phyloP scores from a whole-genome alignment of 2,113 vertebrate genomes.

The Penelope pileata region DNA sequence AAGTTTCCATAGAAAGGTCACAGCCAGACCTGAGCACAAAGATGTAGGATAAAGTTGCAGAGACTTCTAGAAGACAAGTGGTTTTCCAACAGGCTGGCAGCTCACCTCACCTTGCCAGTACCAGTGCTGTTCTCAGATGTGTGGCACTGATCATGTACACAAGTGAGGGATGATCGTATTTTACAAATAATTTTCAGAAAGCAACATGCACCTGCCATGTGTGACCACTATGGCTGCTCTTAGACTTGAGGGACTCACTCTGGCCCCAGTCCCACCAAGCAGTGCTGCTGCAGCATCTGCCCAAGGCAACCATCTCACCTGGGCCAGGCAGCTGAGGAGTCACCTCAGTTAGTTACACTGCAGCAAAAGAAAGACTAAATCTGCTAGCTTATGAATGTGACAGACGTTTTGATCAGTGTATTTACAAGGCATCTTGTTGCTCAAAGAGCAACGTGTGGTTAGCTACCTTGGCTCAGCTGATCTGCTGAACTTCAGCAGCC shows the following conservation, averaged over 20 bases:
- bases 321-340: neutral
- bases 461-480: neutral
- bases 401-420: neutral
- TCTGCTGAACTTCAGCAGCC: neutral
- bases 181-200: neutral
- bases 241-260: neutral
- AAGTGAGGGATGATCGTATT: fast-evolving
- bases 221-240: neutral
- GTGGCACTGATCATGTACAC: fast-evolving
- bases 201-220: neutral
- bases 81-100: neutral
- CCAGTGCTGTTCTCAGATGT: fast-evolving
- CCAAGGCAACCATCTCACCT: neutral
- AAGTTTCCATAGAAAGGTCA: neutral
- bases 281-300: neutral
- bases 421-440: neutral
- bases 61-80: neutral
- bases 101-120: neutral
- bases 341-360: neutral
- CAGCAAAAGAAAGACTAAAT: neutral
- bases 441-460: fast-evolving
- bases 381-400: neutral
- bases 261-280: fast-evolving
- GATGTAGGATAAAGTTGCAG: fast-evolving
- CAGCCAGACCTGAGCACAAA: neutral